Percentiles rank a stretch among this genome's conserved stretches.
Conservation (phyloP, 2,797 vertebrate species). For the Coluber constrictor region DNA sequence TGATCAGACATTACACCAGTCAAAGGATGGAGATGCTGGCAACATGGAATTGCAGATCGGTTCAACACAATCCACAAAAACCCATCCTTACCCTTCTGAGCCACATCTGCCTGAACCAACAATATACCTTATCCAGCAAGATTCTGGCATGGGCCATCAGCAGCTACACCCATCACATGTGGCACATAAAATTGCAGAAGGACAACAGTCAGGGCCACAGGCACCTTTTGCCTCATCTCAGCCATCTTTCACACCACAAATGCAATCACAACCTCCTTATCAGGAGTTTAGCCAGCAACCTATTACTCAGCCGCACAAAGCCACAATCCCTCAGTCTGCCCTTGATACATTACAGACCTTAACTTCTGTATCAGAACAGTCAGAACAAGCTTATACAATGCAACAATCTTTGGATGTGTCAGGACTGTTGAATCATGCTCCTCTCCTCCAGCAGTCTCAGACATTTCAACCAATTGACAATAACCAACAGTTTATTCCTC, state of each 20-base stretch:
- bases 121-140: conserved; percentile 22
- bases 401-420: conserved; percentile 1
- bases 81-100: conserved; percentile 8
- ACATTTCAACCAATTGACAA: conserved; percentile 29
- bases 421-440: not conserved
- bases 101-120: conserved; percentile 16
- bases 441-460: conserved; percentile 20
- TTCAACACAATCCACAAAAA: conserved; percentile 9
- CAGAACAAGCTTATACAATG: conserved; percentile 10
- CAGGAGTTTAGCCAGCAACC: conserved; percentile 20
- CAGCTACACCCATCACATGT: conserved; percentile 18
- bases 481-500: conserved; percentile 22
- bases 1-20: conserved; percentile 27
- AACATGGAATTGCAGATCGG: conserved; percentile 29
- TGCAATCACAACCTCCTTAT: conserved; percentile 29
- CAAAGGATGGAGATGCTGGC: conserved; percentile 11
- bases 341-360: not conserved
- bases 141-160: conserved; percentile 15
- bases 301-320: conserved; percentile 11
- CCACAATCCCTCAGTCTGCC: conserved; percentile 24
- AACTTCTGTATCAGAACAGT: conserved; percentile 22
- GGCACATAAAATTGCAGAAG: conserved; percentile 1
- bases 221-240: conserved; percentile 24
- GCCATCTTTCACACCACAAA: conserved; percentile 9
- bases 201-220: conserved; percentile 3